phyloP scores from a whole-genome alignment of 2,797 vertebrate species.

The Epinephelus malabaricus region DNA sequence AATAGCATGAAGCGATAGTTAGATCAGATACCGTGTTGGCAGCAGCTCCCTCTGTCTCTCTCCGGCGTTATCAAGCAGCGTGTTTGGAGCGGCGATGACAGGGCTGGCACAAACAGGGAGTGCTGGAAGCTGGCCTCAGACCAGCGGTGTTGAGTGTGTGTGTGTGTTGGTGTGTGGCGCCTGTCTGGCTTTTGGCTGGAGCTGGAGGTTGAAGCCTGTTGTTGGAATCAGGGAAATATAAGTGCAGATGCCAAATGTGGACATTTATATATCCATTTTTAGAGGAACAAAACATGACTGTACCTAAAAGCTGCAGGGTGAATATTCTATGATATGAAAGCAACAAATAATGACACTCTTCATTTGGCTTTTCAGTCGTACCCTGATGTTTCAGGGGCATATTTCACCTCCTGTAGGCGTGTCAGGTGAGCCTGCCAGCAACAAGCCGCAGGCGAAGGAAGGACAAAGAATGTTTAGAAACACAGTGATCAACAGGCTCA shows the following conservation, averaged over 20 bases:
- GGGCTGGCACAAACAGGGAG: conserved; percentile 65
- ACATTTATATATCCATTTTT: conserved; percentile 36
- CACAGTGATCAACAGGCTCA: not conserved
- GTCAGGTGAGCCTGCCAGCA: not conserved
- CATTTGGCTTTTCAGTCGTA: not conserved
- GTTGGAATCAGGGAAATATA: conserved; percentile 57
- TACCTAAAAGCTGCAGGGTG: conserved; percentile 16
- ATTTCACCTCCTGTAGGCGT: conserved; percentile 8
- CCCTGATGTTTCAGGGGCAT: conserved; percentile 6
- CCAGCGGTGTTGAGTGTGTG: conserved; percentile 51
- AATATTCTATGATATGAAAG: not conserved
- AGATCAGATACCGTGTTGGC: conserved; percentile 67
- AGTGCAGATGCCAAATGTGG: conserved; percentile 60
- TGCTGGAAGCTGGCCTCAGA: conserved; percentile 67
- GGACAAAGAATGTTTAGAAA: conserved; percentile 24
- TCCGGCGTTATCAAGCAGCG: conserved; percentile 64
- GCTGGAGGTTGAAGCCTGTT: conserved; percentile 63
- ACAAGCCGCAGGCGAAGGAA: conserved; percentile 30
- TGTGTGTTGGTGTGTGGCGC: conserved; percentile 61
- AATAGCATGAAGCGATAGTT: conserved; percentile 60
- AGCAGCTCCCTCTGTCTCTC: conserved; percentile 45
- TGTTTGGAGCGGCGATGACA: conserved; percentile 72
- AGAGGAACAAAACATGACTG: conserved; percentile 21
- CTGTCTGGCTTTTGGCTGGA: conserved; percentile 70
- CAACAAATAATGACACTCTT: not conserved